phyloP scores from a whole-genome alignment of 2,113 vertebrate species.

The Amblyopsis rosae region DNA sequence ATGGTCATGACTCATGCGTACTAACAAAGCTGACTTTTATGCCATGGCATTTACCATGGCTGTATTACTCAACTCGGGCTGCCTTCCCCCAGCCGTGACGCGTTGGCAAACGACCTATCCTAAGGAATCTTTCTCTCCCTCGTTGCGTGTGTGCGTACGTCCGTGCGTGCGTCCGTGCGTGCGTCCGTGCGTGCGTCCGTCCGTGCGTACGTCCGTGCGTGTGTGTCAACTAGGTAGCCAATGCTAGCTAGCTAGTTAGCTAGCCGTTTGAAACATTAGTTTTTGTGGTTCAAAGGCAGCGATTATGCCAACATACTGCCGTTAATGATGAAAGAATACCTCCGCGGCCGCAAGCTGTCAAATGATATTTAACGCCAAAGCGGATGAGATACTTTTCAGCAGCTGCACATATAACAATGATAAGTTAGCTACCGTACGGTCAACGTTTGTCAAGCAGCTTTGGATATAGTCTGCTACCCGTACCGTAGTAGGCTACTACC shows the following conservation, averaged over 20 bases:
- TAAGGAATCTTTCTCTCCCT: conserved; percentile 30
- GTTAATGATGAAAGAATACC: conserved; percentile 34
- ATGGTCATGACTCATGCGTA: too few species aligned
- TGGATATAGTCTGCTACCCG: conserved; percentile 29
- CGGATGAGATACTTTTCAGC: conserved; percentile 35
- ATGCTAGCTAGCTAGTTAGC: conserved; percentile 55
- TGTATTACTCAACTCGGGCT: neutral
- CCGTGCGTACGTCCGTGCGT: conserved; percentile 24
- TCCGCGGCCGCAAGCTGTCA: conserved; percentile 6
- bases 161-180: conserved; percentile 37
- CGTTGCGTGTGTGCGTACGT: conserved; percentile 21
- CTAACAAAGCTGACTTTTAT: too few species aligned
- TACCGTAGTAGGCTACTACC: conserved; percentile 30
- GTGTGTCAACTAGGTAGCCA: conserved; percentile 66
- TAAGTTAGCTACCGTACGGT: conserved; percentile 42
- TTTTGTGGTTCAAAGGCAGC: conserved; percentile 2
- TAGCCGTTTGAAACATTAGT: conserved; percentile 53
- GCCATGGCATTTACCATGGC: too few species aligned
- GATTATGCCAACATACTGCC: conserved; percentile 33
- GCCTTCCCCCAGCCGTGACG: conserved; percentile 35
- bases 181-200: too few species aligned
- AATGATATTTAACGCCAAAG: conserved; percentile 30
- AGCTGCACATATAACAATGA: conserved; percentile 37
- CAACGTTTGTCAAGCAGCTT: conserved; percentile 27
- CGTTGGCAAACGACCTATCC: conserved; percentile 46